A percentile compares a stretch with the other conserved stretches of the same genome.
phyloP scores from a whole-genome alignment of 1,140 invertebrate species.

The Teleopsis dalmanni region DNA sequence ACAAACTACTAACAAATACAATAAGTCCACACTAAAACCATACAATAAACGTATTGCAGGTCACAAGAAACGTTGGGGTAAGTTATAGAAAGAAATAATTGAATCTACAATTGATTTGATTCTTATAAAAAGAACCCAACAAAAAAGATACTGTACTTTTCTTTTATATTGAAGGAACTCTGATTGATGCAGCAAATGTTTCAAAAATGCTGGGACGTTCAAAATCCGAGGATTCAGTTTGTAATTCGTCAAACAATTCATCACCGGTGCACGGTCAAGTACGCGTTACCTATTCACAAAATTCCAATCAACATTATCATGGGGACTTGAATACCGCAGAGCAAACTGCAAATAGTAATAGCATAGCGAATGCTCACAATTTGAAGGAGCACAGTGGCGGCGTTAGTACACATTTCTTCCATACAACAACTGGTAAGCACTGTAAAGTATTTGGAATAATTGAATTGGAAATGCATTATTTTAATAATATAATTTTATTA shows the following conservation, averaged over 20 bases:
- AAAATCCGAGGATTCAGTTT: slow-evolving; percentile 77
- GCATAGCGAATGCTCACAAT: neutral
- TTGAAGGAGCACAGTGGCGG: slow-evolving; percentile 9
- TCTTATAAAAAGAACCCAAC: neutral
- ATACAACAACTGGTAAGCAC: slow-evolving; percentile 28
- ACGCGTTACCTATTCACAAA: slow-evolving; percentile 34
- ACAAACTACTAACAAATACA: slow-evolving; percentile 29
- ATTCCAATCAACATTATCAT: slow-evolving; percentile 23
- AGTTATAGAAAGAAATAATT: neutral
- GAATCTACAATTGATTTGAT: neutral
- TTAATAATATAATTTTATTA: too few relatives aligned
- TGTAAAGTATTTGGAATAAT: neutral
- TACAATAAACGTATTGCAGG: slow-evolving; percentile 53
- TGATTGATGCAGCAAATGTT: slow-evolving; percentile 77
- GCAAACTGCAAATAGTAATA: neutral
- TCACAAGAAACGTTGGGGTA: slow-evolving; percentile 61
- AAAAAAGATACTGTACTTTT: neutral
- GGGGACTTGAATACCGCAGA: slow-evolving; percentile 17
- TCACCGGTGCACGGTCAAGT: slow-evolving; percentile 35
- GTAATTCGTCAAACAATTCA: slow-evolving; percentile 50
- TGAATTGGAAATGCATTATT: neutral
- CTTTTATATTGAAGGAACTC: slow-evolving; percentile 51
- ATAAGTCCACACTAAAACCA: slow-evolving; percentile 44
- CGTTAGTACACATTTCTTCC: slow-evolving; percentile 34
- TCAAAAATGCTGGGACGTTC: slow-evolving; percentile 65